A percentile compares a stretch with the other conserved stretches of the same genome.
These are phyloP conservation scores for Escarpia spicata DNA, from an alignment of 2,888 invertebrate genomes.

Conservation along the genomic window DNA sequence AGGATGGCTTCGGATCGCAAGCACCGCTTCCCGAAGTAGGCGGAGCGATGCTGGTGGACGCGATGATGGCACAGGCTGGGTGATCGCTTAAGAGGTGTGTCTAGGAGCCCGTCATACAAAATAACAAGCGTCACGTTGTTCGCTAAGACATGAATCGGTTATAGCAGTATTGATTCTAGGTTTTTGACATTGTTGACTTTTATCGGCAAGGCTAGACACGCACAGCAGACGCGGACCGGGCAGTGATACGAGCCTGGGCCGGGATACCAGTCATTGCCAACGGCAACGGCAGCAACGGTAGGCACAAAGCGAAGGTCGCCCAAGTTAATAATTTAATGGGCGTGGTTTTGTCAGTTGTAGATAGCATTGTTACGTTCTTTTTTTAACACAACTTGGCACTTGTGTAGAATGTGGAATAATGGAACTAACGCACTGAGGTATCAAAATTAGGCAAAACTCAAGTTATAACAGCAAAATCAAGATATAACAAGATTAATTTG, in stretches of 20 bases:
- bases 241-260: not conserved
- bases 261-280: not conserved
- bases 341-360: not conserved
- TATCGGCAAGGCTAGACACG: not conserved
- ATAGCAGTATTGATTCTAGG: not conserved
- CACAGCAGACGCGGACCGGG: not conserved
- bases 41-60: not conserved
- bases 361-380: not conserved
- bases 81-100: not conserved
- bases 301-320: not conserved
- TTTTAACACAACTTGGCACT: no score
- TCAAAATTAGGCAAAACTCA: no score
- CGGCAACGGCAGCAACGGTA: not conserved
- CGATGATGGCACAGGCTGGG: not conserved
- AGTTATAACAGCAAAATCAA: no score
- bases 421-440: no score
- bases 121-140: not conserved
- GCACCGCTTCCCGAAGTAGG: constrained; percentile 16
- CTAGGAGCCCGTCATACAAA: not conserved
- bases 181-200: not conserved
- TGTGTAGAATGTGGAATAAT: no score
- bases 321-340: not conserved
- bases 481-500: no score
- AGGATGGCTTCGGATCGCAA: not conserved
- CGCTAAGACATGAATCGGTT: not conserved